These are phyloP conservation scores for Drosophila histrio DNA, from an alignment of 2,888 invertebrate genomes.

Conservation along the genomic window DNA sequence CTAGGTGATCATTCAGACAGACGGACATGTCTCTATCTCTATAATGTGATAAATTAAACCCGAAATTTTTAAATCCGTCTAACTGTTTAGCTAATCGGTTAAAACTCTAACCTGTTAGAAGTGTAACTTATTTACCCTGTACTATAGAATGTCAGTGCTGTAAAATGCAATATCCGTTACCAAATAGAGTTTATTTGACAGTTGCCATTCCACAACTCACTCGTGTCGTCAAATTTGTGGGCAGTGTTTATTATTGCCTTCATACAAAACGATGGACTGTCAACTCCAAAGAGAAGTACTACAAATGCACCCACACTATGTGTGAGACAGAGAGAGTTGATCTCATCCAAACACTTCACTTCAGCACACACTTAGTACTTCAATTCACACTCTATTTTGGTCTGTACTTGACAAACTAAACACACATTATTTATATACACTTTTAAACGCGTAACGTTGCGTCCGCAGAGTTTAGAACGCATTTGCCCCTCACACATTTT, in stretches of 20 bases:
- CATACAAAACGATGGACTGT: constrained; percentile 27
- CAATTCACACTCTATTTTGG: constrained; percentile 2
- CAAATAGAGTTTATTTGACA: constrained; percentile 36
- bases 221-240: constrained; percentile 2
- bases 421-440: constrained; percentile 78
- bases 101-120: neutral
- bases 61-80: no score
- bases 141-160: constrained; percentile 51
- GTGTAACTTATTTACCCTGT: constrained; percentile 48
- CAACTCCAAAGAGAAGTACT: constrained; percentile 19
- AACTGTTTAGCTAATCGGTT: neutral
- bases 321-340: neutral
- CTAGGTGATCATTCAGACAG: no score
- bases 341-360: constrained; percentile 2
- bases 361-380: constrained; percentile 8
- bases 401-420: constrained; percentile 51
- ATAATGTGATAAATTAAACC: no score
- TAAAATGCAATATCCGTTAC: constrained; percentile 51
- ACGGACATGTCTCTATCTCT: no score
- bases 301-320: constrained; percentile 29
- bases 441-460: constrained; percentile 77
- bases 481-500: constrained; percentile 68
- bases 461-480: constrained; percentile 58
- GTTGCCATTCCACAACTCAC: neutral
- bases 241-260: constrained; percentile 45